Conservation (phyloP, 35 echinoderm and acorn worm genomes). For the Heliocidaris tuberculata region DNA sequence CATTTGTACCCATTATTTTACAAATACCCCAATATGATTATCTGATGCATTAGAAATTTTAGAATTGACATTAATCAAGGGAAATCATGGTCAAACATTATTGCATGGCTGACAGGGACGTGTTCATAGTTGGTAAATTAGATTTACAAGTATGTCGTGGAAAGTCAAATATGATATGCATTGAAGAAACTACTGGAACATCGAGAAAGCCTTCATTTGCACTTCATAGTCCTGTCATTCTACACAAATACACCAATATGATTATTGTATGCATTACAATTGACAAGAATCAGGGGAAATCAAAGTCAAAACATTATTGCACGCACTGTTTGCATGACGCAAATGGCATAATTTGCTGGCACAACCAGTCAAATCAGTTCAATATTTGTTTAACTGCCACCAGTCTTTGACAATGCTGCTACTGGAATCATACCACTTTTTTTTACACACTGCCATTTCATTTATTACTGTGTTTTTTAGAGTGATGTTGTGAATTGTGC, state of each 20-base stretch:
- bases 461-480: neutral
- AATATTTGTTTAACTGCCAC: neutral
- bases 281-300: neutral
- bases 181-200: neutral
- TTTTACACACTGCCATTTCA: neutral
- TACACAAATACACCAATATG: neutral
- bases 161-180: neutral
- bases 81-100: neutral
- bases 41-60: neutral
- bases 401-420: neutral
- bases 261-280: neutral
- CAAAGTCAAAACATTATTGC: neutral
- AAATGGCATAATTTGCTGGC: neutral
- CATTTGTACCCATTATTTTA: neutral
- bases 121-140: neutral
- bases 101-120: neutral
- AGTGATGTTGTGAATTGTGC: neutral
- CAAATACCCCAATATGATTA: neutral
- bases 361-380: neutral
- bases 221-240: neutral
- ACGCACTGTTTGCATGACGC: neutral
- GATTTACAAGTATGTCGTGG: neutral
- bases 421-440: neutral
- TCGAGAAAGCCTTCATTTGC: neutral
- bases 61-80: neutral